These are phyloP conservation scores for Bilobella aurantiaca DNA, from an alignment of 1,140 invertebrate genomes.

Conservation along the genomic window DNA sequence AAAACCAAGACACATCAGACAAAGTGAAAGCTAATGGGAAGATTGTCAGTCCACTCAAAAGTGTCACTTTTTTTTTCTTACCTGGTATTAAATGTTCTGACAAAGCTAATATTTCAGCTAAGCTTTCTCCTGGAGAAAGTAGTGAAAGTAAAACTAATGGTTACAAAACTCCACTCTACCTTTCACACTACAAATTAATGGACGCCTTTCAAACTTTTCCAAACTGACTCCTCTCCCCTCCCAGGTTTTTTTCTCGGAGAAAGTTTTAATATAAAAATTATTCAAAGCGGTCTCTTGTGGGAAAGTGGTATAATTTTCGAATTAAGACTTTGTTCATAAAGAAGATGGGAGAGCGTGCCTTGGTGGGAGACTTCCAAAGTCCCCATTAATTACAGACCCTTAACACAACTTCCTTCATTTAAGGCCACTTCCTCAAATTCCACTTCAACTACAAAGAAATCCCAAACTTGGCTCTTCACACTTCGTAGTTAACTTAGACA, in stretches of 20 bases:
- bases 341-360: no score
- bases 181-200: not conserved
- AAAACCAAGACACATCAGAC: not conserved
- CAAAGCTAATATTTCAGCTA: no score
- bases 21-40: not conserved
- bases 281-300: not conserved
- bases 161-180: not conserved
- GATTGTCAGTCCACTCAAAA: no score
- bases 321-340: slow-evolving; percentile 1
- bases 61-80: not conserved
- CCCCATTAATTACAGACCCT: not conserved
- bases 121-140: no score
- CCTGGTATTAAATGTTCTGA: no score
- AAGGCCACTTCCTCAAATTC: not conserved
- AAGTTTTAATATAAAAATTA: not conserved
- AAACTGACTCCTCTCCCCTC: not conserved
- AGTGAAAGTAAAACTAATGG: no score
- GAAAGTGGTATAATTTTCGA: not conserved
- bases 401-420: not conserved
- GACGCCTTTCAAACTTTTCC: not conserved
- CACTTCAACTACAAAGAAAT: not conserved
- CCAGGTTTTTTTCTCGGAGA: no score
- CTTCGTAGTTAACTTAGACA: no score
- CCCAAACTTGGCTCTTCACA: no score
- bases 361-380: not conserved